Base-by-base conservation (phyloP, 2,797 vertebrate genomes). In the Tokudaia tokunoshimensis region DNA sequence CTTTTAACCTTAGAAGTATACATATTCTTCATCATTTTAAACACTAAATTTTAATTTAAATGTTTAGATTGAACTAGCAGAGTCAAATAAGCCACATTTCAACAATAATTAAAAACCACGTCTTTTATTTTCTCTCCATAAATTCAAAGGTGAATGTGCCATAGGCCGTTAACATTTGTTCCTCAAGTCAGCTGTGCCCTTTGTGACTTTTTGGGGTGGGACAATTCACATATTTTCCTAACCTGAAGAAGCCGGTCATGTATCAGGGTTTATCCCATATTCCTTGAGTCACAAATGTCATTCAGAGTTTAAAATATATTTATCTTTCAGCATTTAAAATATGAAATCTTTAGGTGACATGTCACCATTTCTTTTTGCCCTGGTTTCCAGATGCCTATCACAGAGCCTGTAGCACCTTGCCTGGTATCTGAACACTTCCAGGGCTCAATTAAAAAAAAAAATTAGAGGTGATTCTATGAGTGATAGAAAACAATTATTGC, bases 401-500 rank as follows among this genome's bases (percentile, higher is more conserved):
- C 44, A 34, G 2, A 47, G 0, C n/a, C 13, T 29, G 1, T 15
- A 17, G 3, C 19, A 57, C 0, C 19, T 29, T 10, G 22, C 4
- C 2, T 91, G 47, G 0, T 79, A 87, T 67, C 29, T 17, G 50
- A 24, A 70, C 26, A 24, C 0, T 29, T 14, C 22, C 37, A 81
- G 2, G 10, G 12, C 7, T 11, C 4, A 0, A 6, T 44, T 63
- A 83, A 86, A 84, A 74, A 37, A 37, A 70, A 37, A 37, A 72
- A n/a, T n/a, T 41, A 3, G 10, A 86, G 24, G 74, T 55, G 9
- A 52, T 74, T 17, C 12, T 26, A 14, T 37, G 59, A 22, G 0
- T 67, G 24, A 44, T 57, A 37, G 1, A 10, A 37, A 1, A 10
- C 1, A 63, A 13, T 55, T 59, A 44, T 50, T 70, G 10, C 76